These are phyloP conservation scores for Cephalopholis sonnerati DNA, from an alignment of 2,113 vertebrate species.

Conservation along the genomic window DNA sequence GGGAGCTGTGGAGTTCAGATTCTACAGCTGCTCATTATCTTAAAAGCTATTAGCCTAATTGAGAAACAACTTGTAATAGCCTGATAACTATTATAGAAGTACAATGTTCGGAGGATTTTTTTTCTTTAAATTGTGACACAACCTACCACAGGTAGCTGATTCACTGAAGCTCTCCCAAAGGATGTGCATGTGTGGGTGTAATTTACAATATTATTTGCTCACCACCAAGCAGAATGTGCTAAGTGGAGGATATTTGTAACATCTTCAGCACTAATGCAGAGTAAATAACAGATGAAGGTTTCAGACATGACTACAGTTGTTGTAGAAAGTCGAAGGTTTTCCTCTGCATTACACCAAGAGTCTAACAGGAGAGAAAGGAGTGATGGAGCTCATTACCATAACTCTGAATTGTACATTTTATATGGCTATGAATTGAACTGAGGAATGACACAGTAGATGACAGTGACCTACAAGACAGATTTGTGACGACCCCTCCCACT, in stretches of 20 bases:
- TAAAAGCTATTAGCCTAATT: slow-evolving; percentile 56
- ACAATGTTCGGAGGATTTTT: slow-evolving; percentile 3
- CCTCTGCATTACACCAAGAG: background rate
- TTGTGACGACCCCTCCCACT: too few relatives aligned
- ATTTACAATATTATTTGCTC: background rate
- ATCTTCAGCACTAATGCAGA: background rate
- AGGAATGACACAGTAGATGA: background rate
- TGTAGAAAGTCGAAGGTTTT: too few relatives aligned
- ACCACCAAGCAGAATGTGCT: too few relatives aligned
- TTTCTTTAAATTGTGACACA: background rate
- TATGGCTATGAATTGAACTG: background rate
- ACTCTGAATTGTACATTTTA: too few relatives aligned
- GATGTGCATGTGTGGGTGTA: slow-evolving; percentile 5
- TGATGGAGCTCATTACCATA: too few relatives aligned
- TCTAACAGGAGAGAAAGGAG: background rate
- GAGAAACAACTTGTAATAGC: slow-evolving; percentile 54
- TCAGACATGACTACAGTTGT: background rate
- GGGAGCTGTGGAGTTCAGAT: slow-evolving; percentile 23
- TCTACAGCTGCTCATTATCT: slow-evolving; percentile 50
- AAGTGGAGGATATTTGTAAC: background rate
- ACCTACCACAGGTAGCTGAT: background rate
- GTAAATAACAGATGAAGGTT: slow-evolving; percentile 1
- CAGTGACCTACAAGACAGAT: background rate
- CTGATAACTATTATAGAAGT: slow-evolving; percentile 20
- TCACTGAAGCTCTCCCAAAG: background rate